Conservation (phyloP, 2,113 vertebrate species). For the Cyphomyrus plagiostoma region DNA sequence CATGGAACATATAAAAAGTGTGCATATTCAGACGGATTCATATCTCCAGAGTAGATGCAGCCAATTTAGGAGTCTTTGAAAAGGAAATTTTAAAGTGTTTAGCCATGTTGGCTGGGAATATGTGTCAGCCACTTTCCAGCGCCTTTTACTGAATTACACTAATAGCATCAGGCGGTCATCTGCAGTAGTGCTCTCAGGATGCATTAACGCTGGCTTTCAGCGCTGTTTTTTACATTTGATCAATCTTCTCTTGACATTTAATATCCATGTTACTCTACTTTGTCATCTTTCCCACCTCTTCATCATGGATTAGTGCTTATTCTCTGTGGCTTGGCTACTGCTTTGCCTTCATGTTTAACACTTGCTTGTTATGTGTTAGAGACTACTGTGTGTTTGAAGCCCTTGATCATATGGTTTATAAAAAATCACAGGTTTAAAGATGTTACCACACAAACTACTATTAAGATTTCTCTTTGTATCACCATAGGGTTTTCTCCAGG, state of each 20-base stretch:
- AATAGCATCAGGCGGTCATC: not conserved
- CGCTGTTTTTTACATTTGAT: not conserved
- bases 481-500: not conserved
- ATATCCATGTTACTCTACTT: not conserved
- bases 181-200: not conserved
- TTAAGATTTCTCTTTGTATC: not conserved
- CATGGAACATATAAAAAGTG: not conserved
- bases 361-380: not conserved
- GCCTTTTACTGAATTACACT: not conserved
- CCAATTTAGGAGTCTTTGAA: not conserved
- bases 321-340: not conserved
- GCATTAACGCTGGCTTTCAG: constrained; percentile 4
- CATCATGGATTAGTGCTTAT: not conserved
- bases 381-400: not conserved
- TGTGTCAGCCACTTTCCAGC: not conserved
- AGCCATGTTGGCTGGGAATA: not conserved
- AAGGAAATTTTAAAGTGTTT: not conserved
- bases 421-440: not conserved
- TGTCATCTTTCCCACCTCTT: not conserved
- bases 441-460: not conserved
- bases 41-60: not conserved
- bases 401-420: not conserved
- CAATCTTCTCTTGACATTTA: not conserved
- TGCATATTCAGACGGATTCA: not conserved
- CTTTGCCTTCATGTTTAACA: not conserved